These are phyloP conservation scores for Campoplex capitator DNA, from an alignment of 2,888 invertebrate genomes.

Conservation along the genomic window DNA sequence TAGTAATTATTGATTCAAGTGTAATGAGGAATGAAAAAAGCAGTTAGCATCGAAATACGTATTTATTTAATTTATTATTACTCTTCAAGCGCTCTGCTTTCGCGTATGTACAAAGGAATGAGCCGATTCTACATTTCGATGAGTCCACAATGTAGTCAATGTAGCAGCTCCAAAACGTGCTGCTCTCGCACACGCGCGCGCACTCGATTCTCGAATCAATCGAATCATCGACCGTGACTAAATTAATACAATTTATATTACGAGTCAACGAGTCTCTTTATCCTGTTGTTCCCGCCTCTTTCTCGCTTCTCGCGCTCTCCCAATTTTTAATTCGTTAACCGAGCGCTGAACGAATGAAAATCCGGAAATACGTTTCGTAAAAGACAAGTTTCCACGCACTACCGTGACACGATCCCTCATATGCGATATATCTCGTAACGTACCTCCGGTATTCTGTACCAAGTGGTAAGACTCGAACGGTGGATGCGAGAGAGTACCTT, in stretches of 20 bases:
- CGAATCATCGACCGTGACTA: slow-evolving; percentile 39
- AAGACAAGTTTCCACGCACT: not conserved
- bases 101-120: slow-evolving; percentile 67
- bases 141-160: slow-evolving; percentile 49
- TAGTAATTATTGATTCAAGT: not conserved
- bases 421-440: not conserved
- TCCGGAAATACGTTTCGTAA: not conserved
- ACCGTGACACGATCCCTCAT: slow-evolving; percentile 6
- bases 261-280: slow-evolving; percentile 20
- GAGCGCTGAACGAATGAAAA: not conserved
- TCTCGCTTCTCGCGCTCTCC: too few relatives aligned
- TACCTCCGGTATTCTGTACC: slow-evolving; percentile 9
- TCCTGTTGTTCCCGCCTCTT: not conserved
- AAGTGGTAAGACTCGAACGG: not conserved
- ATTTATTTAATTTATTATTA: not conserved
- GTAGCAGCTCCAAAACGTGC: not conserved
- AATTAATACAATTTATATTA: slow-evolving; percentile 36
- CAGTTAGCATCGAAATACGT: not conserved
- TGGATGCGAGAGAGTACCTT: too few relatives aligned
- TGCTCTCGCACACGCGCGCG: not conserved
- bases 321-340: not conserved
- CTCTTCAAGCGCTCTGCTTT: slow-evolving; percentile 9
- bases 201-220: slow-evolving; percentile 44
- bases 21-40: not conserved
- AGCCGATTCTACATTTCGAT: slow-evolving; percentile 63